Percentiles rank a stretch among this genome's conserved stretches.
Evolutionary conservation across 2,888 invertebrate genomes (phyloP).

Genomic region (Girardia tigrina): DNA sequence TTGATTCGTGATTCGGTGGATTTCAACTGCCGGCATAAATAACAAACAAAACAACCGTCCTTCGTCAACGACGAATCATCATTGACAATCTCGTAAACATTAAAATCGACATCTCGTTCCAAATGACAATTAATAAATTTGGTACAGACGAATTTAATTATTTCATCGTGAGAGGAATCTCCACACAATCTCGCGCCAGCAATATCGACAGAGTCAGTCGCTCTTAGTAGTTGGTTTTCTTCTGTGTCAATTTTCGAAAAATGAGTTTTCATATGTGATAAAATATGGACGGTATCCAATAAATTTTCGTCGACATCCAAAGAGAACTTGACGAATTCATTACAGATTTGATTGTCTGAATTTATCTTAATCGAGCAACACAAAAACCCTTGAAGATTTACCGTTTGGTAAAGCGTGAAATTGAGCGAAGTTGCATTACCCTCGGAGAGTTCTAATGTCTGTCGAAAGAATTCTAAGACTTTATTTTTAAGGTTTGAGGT

Average conservation of each 20-base stretch:
- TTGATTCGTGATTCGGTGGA: neutral
- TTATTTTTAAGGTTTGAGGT: neutral
- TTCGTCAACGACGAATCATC: neutral
- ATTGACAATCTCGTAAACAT: neutral
- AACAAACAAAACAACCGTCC: neutral
- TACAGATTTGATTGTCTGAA: neutral
- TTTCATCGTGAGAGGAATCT: neutral
- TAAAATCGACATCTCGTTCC: conserved; percentile 1
- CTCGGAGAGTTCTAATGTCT: too few relatives aligned
- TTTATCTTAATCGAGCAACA: neutral
- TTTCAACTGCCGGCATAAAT: neutral
- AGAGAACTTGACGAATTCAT: neutral
- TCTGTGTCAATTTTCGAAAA: neutral
- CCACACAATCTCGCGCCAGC: neutral
- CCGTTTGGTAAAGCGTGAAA: neutral
- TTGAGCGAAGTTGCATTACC: neutral
- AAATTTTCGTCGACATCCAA: neutral
- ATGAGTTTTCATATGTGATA: neutral
- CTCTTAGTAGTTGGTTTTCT: neutral
- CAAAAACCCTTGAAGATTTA: neutral
- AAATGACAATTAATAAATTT: neutral
- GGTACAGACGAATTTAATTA: neutral
- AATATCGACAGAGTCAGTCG: neutral
- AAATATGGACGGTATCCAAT: neutral
- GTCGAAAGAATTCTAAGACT: neutral